A percentile compares a stretch with the other conserved stretches of the same genome.
phyloP scores from a whole-genome alignment of 2,797 vertebrate genomes.

The Alca torda region DNA sequence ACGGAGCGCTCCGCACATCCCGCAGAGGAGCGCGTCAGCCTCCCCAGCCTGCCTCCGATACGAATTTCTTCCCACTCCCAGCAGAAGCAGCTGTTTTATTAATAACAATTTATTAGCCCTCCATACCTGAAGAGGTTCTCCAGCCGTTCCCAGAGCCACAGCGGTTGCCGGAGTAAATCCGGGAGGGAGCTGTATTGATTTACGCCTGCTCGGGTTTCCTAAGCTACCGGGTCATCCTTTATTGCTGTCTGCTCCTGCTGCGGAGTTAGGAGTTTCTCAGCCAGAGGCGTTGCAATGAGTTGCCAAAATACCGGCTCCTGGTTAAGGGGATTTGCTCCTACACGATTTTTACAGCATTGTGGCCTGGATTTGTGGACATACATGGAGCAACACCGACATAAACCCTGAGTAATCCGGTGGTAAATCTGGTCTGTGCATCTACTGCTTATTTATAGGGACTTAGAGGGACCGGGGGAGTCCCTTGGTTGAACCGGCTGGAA shows the following conservation, averaged over 20 bases:
- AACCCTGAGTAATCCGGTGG: neutral
- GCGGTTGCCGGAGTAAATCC: neutral
- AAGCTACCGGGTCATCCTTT: neutral
- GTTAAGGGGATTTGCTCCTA: neutral
- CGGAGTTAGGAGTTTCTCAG: neutral
- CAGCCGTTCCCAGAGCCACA: neutral
- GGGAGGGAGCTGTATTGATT: neutral
- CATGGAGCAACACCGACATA: neutral
- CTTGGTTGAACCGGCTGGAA: neutral
- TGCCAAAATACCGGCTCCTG: neutral
- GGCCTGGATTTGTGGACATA: neutral
- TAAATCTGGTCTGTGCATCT: neutral
- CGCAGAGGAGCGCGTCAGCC: neutral
- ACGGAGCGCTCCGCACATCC: neutral
- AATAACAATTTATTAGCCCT: neutral
- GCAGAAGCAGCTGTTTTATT: neutral
- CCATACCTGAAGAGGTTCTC: neutral
- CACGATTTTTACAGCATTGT: neutral
- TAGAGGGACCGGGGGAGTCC: neutral
- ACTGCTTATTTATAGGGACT: fast-evolving
- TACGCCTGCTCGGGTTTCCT: neutral
- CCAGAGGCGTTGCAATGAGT: neutral
- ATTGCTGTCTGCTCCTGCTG: neutral
- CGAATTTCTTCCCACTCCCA: neutral
- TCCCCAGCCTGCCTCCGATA: neutral